phyloP scores from a whole-genome alignment of 1,140 invertebrate species.

The Drosophila subpulchrella region DNA sequence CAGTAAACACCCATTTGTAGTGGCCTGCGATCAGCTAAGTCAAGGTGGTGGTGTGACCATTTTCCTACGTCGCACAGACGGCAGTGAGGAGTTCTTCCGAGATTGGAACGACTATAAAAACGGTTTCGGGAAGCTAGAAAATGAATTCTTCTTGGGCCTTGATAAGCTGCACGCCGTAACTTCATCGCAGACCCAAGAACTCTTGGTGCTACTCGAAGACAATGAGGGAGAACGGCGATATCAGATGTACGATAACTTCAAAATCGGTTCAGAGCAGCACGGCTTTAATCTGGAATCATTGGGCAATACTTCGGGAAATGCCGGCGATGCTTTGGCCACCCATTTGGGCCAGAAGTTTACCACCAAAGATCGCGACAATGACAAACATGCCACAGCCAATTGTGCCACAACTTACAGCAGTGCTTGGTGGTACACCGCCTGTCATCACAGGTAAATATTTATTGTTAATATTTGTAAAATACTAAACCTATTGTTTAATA shows the following conservation, averaged over 20 bases:
- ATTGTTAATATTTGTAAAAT: neutral
- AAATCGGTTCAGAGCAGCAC: slow-evolving; percentile 21
- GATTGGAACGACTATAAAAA: slow-evolving; percentile 87
- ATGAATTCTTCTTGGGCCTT: slow-evolving; percentile 87
- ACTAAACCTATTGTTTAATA: neutral
- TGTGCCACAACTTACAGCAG: slow-evolving; percentile 31
- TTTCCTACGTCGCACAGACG: slow-evolving; percentile 87
- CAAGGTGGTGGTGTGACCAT: slow-evolving; percentile 56
- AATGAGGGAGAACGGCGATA: slow-evolving; percentile 18
- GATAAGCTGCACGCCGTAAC: slow-evolving; percentile 86
- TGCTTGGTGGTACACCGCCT: slow-evolving; percentile 54
- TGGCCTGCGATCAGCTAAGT: slow-evolving; percentile 38
- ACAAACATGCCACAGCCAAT: slow-evolving; percentile 1
- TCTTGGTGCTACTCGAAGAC: slow-evolving; percentile 86
- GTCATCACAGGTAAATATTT: slow-evolving; percentile 36
- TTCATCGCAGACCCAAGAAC: slow-evolving; percentile 86
- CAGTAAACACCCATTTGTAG: slow-evolving; percentile 37
- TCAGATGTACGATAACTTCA: slow-evolving; percentile 35
- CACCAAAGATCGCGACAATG: slow-evolving; percentile 42
- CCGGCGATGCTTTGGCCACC: slow-evolving; percentile 34
- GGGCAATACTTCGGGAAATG: slow-evolving; percentile 30
- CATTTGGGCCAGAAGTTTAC: slow-evolving; percentile 48
- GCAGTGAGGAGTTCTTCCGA: slow-evolving; percentile 87
- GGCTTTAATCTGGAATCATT: slow-evolving; percentile 19
- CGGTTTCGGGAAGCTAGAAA: slow-evolving; percentile 87